A percentile compares a stretch with the other conserved stretches of the same genome.
Evolutionary conservation across 2,113 vertebrate genomes (phyloP).

Genomic region (Diphyllodes magnificus): DNA sequence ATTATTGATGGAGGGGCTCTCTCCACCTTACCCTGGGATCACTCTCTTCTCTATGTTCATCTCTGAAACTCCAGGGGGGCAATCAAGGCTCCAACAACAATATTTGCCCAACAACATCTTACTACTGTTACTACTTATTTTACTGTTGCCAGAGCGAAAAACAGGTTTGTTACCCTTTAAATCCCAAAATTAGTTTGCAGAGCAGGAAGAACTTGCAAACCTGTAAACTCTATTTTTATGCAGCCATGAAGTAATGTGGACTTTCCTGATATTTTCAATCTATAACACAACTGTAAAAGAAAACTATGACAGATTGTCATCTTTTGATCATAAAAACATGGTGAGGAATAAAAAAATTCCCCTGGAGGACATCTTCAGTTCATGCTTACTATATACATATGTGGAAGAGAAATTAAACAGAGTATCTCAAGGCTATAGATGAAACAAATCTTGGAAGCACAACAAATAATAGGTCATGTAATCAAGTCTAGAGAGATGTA

Average conservation of each 20-base stretch:
- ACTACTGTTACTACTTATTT: not conserved
- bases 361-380: not conserved
- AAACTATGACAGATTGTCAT: not conserved
- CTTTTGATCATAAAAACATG: slow-evolving; percentile 15
- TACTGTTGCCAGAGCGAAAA: not conserved
- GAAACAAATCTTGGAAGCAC: slow-evolving; percentile 1
- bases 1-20: not conserved
- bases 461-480: slow-evolving; percentile 33
- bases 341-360: not conserved
- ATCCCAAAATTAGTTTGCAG: not conserved
- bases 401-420: not conserved
- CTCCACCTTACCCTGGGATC: not conserved
- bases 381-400: not conserved
- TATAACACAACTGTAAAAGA: not conserved
- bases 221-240: not conserved
- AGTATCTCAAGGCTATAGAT: not conserved
- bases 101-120: not conserved
- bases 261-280: not conserved
- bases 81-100: not conserved
- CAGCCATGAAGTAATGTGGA: not conserved
- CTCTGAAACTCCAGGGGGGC: not conserved
- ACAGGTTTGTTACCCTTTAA: not conserved
- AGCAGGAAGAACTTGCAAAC: not conserved
- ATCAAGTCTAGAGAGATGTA: not conserved
- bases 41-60: not conserved